Percentiles rank a stretch among this genome's conserved stretches.
Evolutionary conservation across 2,797 vertebrate genomes (phyloP).

Genomic region (Thamnophis elegans): DNA sequence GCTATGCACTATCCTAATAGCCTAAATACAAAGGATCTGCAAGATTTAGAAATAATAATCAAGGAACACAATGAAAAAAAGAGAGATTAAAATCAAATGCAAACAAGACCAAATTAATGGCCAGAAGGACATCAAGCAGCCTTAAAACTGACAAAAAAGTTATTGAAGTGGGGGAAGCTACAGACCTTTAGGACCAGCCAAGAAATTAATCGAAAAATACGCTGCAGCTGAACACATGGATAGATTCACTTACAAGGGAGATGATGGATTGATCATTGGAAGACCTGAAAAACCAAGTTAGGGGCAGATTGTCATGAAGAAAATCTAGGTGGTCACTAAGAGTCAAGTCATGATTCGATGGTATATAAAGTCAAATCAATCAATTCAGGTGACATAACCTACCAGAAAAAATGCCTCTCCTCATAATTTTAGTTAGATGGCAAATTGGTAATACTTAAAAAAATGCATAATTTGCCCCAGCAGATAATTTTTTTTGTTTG

Average conservation of each 20-base stretch:
- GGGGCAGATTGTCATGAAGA: neutral
- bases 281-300: neutral
- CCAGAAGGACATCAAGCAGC: neutral
- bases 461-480: neutral
- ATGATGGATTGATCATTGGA: neutral
- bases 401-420: neutral
- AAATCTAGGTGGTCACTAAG: neutral
- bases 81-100: neutral
- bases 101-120: neutral
- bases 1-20: neutral
- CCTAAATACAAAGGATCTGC: neutral
- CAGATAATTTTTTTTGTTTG: neutral
- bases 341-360: neutral
- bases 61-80: neutral
- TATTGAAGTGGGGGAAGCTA: neutral
- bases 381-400: neutral
- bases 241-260: neutral
- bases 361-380: neutral
- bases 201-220: neutral
- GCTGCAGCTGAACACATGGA: neutral
- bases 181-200: neutral
- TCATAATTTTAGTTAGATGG: neutral
- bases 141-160: neutral
- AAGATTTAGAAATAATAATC: neutral
- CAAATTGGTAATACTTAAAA: neutral